A percentile compares a stretch with the other conserved stretches of the same genome.
Evolutionary conservation across 2,113 vertebrate species (phyloP).

Genomic region (Nothocercus nigrocapillus): DNA sequence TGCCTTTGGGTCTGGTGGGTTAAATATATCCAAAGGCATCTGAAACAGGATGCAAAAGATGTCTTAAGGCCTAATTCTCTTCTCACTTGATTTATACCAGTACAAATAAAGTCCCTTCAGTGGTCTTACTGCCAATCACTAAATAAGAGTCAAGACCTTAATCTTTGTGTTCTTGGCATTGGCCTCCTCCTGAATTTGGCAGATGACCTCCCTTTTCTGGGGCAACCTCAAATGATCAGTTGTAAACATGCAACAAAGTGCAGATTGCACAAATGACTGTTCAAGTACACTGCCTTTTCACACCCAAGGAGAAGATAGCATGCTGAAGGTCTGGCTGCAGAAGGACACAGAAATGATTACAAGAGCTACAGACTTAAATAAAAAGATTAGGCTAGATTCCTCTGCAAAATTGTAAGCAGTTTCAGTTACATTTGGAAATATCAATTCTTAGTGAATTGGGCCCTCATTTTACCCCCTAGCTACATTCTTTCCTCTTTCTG

Average conservation of each 20-base stretch:
- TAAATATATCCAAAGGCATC: background rate
- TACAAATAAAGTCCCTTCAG: background rate
- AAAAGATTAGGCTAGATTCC: background rate
- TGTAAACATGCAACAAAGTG: background rate
- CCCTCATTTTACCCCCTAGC: slow-evolving; percentile 62
- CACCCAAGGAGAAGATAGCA: background rate
- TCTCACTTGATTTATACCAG: background rate
- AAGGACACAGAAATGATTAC: background rate
- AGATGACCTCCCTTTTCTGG: background rate
- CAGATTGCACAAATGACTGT: background rate
- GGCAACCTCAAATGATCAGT: background rate
- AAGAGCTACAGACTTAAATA: background rate
- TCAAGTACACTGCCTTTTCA: background rate
- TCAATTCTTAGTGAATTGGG: slow-evolving; percentile 82
- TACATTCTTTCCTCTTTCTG: slow-evolving; percentile 22
- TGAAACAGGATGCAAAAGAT: background rate
- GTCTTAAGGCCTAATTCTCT: background rate
- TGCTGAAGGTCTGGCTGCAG: background rate
- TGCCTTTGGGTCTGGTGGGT: background rate
- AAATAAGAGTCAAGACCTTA: background rate
- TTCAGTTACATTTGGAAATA: slow-evolving; percentile 43
- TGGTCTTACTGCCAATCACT: background rate
- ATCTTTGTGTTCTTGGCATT: background rate
- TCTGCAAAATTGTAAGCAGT: slow-evolving; percentile 17
- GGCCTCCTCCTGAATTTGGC: background rate